Evolutionary conservation across 2,113 vertebrate species (phyloP), one percentile per base, ranked within the genome.

Genomic region (Ciconia maguari): DNA sequence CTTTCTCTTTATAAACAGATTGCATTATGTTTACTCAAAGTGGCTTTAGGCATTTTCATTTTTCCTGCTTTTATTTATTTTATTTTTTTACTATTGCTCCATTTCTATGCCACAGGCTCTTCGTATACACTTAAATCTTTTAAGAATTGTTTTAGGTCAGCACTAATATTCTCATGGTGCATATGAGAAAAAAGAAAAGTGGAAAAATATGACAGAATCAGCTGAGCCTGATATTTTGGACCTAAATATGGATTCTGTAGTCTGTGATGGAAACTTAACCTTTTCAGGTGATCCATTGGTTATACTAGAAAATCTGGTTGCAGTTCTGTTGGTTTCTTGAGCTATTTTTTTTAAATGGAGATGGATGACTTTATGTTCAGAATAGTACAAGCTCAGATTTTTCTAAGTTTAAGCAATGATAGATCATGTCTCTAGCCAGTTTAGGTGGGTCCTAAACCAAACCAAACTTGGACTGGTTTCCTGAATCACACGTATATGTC

Each of bases 1-100:
- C 42, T 84, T 71, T 60, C 32, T 64, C n/a, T 79, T 95, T 79
- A 57, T 89, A 91, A 93, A 93, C 65, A 91, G 16, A 89, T 85
- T 85, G 48, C 21, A 46, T 51, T 17, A 78, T 85, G 49, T 79
- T 93, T 95, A 79, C 36, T 87, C 44, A 84, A 46, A 79, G 14
- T 82, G 24, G n/a, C 61, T 41, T 84, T 75, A 58, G 68, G 16
- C 38, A 60, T 68, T 93, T 97, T 93, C 3, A 60, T 82, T 95
- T 96, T 95, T 84, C 30, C 77, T 79, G 4, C 9, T 11, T 93
- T 94, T 87, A 55, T 84, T 92, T 87, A 36, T 85, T 81, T 76
- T 79, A 55, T 25, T 54, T 82, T 72, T 89, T 87, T 55, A 48
- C 10, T 81, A 7, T 46, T 88, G 6, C 34, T 94, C 24, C 20